Percentiles rank a stretch among this genome's conserved stretches.
phyloP scores from a whole-genome alignment of 2,797 vertebrate genomes.

The Acanthurus tractus region DNA sequence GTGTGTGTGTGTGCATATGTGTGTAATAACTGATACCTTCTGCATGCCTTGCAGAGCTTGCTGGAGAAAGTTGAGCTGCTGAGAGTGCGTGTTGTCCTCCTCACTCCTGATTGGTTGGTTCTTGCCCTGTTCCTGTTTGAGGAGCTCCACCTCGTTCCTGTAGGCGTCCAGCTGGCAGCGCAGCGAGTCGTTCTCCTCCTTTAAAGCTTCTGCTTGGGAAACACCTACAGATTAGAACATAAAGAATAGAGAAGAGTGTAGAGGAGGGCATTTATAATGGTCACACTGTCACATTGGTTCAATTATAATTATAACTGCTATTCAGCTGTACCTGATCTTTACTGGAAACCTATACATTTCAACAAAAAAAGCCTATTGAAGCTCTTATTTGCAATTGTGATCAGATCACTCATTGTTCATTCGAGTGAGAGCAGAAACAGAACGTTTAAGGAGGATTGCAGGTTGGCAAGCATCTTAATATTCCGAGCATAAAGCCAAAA shows the following conservation, averaged over 20 bases:
- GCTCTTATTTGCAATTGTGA: neutral
- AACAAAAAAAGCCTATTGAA: slow-evolving; percentile 3
- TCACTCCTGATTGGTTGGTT: slow-evolving; percentile 85
- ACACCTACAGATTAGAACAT: slow-evolving; percentile 70
- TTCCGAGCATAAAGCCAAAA: neutral
- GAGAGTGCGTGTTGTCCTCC: slow-evolving; percentile 91
- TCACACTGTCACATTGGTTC: neutral
- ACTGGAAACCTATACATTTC: neutral
- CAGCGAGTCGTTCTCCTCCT: slow-evolving; percentile 96
- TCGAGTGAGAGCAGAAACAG: slow-evolving; percentile 13
- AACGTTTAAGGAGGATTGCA: neutral
- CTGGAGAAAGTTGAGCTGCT: slow-evolving; percentile 94
- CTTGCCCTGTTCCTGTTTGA: slow-evolving; percentile 95
- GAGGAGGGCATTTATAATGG: slow-evolving; percentile 5
- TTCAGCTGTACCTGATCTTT: neutral
- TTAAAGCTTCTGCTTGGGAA: slow-evolving; percentile 91
- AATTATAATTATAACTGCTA: no score
- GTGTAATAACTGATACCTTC: slow-evolving; percentile 83
- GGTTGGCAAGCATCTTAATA: slow-evolving; percentile 16
- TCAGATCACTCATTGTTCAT: neutral
- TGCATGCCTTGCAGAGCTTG: slow-evolving; percentile 97
- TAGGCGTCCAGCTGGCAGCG: slow-evolving; percentile 96
- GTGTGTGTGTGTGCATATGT: neutral
- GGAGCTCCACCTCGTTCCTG: slow-evolving; percentile 94
- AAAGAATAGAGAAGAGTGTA: neutral